Evolutionary conservation across 1,140 invertebrate genomes (phyloP).

Genomic region (Procambarus virginalis): DNA sequence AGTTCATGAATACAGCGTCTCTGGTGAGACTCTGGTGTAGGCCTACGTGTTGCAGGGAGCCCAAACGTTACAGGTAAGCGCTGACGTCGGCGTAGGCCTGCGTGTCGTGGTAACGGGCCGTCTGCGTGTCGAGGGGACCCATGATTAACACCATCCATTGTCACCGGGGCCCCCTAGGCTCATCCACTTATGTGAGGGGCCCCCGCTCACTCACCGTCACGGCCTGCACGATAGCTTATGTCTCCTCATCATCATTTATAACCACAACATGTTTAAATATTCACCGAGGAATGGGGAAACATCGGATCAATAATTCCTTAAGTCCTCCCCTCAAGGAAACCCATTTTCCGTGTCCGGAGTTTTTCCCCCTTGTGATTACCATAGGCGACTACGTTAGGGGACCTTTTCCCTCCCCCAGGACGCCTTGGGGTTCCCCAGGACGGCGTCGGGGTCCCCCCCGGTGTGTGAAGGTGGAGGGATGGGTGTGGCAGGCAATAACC

Average conservation of each 20-base stretch:
- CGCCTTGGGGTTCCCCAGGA: too few species aligned
- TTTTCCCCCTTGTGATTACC: not conserved
- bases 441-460: too few species aligned
- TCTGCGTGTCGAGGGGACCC: not conserved
- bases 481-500: not conserved
- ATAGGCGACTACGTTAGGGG: not conserved
- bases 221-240: not conserved
- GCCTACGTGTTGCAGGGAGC: not conserved
- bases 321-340: not conserved
- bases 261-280: constrained; percentile 14
- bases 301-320: not conserved
- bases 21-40: not conserved
- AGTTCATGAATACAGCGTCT: too few species aligned
- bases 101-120: not conserved
- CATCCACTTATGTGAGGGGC: not conserved
- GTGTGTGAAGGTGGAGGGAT: not conserved
- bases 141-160: constrained; percentile 3
- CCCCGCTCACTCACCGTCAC: not conserved
- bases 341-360: not conserved
- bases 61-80: too few species aligned
- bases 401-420: not conserved
- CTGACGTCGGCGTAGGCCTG: not conserved
- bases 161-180: not conserved
- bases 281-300: constrained; percentile 1
- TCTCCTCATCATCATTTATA: constrained; percentile 13